phyloP scores from a whole-genome alignment of 2,797 vertebrate species.

The Chanos chanos region DNA sequence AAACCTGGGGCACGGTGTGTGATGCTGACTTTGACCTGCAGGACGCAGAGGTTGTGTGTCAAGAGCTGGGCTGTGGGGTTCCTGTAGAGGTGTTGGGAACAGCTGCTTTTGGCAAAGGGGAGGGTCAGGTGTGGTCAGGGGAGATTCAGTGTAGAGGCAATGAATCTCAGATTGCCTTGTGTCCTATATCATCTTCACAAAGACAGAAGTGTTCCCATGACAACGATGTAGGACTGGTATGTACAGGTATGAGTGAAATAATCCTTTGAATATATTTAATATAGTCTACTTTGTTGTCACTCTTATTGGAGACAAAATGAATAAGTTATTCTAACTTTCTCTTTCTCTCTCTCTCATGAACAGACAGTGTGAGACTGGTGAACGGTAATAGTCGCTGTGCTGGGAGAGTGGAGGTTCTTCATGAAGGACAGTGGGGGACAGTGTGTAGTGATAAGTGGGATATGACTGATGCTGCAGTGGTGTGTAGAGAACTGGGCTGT shows the following conservation, averaged over 20 bases:
- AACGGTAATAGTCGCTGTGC: constrained; percentile 45
- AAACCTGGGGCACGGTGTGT: too few species aligned
- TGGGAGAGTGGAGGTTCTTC: constrained; percentile 35
- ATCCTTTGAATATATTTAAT: too few species aligned
- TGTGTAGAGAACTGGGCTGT: constrained; percentile 57
- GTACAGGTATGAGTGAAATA: constrained; percentile 59
- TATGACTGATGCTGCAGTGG: constrained; percentile 42
- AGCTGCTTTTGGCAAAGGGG: too few species aligned
- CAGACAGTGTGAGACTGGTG: constrained; percentile 24
- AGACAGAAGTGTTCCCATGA: not conserved
- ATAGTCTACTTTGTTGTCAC: not conserved
- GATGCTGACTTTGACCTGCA: too few species aligned
- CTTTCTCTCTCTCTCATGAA: constrained; percentile 18
- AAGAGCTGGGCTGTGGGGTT: too few species aligned
- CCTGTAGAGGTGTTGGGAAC: too few species aligned
- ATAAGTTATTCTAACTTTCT: too few species aligned
- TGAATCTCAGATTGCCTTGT: too few species aligned
- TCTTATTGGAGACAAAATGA: too few species aligned
- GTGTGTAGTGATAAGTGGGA: constrained; percentile 42
- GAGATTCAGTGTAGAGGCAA: too few species aligned
- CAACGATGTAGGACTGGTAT: constrained; percentile 50
- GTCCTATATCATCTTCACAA: not conserved
- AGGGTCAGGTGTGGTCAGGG: too few species aligned
- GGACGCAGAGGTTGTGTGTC: too few species aligned
- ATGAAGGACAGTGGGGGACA: constrained; percentile 12